phyloP scores from a whole-genome alignment of 2,797 vertebrate genomes.

The Pitangus sulphuratus region DNA sequence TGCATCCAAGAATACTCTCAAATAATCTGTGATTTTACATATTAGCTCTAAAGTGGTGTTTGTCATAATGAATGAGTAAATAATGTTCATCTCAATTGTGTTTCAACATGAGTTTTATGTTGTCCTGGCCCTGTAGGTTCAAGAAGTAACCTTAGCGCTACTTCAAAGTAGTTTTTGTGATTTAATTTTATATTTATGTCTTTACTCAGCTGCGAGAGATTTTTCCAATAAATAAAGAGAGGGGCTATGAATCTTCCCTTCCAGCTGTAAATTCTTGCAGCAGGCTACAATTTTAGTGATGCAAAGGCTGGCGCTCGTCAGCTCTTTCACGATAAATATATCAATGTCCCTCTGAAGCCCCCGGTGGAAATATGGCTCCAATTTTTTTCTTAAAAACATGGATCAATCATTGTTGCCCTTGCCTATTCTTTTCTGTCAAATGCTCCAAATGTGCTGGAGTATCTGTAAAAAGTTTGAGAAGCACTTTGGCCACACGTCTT shows the following conservation, averaged over 20 bases:
- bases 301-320: slow-evolving; percentile 18
- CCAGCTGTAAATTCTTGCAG: slow-evolving; percentile 70
- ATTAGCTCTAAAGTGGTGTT: background rate
- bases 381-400: slow-evolving; percentile 71
- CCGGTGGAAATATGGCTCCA: slow-evolving; percentile 67
- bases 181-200: slow-evolving; percentile 68
- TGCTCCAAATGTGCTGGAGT: slow-evolving; percentile 53
- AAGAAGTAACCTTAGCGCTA: background rate
- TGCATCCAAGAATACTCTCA: background rate
- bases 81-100: background rate
- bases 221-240: slow-evolving; percentile 69
- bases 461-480: slow-evolving; percentile 45
- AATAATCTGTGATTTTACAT: background rate
- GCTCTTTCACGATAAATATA: slow-evolving; percentile 60
- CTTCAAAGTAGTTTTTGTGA: slow-evolving; percentile 18
- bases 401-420: slow-evolving; percentile 73
- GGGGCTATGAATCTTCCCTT: slow-evolving; percentile 58
- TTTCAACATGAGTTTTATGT: background rate
- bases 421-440: slow-evolving; percentile 68
- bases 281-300: slow-evolving; percentile 48
- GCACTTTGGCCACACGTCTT: background rate
- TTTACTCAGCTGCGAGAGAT: slow-evolving; percentile 51
- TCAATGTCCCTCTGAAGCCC: slow-evolving; percentile 51
- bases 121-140: background rate
- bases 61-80: background rate